These are phyloP conservation scores for Ptiloglossa arizonensis DNA, from an alignment of 1,140 invertebrate genomes.

Conservation along the genomic window DNA sequence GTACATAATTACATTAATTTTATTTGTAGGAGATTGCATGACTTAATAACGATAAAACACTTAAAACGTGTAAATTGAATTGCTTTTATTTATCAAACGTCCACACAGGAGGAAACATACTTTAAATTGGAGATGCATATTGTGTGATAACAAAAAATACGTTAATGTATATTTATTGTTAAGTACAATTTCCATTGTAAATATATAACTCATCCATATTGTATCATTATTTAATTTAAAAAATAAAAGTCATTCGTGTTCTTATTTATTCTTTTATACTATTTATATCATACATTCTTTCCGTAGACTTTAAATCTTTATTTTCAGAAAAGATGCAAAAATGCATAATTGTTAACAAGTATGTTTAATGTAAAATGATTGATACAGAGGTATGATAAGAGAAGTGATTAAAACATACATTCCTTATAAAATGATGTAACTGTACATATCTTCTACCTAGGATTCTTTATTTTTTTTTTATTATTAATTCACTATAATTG, in stretches of 20 bases:
- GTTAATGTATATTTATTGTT: not conserved
- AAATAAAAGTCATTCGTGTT: constrained; percentile 13
- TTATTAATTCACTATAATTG: too few relatives aligned
- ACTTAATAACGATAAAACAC: not conserved
- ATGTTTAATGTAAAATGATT: not conserved
- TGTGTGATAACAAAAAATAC: not conserved
- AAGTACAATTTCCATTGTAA: constrained; percentile 18
- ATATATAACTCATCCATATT: not conserved
- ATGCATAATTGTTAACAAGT: not conserved
- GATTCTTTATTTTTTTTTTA: too few relatives aligned
- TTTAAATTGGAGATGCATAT: not conserved
- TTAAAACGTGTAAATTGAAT: not conserved
- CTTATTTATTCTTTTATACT: not conserved
- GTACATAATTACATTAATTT: constrained; percentile 17
- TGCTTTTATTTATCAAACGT: constrained; percentile 6
- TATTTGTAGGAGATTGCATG: not conserved
- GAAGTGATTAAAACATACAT: too few relatives aligned
- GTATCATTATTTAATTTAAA: not conserved
- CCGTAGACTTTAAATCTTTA: not conserved
- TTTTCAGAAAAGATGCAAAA: not conserved
- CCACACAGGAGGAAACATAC: not conserved
- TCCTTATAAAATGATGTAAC: too few relatives aligned
- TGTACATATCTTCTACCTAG: too few relatives aligned
- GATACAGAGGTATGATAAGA: not conserved
- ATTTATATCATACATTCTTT: not conserved